Percentiles rank a stretch among this genome's conserved stretches.
These are phyloP conservation scores for Polymixis lichenea DNA, from an alignment of 2,888 invertebrate genomes.

Conservation along the genomic window DNA sequence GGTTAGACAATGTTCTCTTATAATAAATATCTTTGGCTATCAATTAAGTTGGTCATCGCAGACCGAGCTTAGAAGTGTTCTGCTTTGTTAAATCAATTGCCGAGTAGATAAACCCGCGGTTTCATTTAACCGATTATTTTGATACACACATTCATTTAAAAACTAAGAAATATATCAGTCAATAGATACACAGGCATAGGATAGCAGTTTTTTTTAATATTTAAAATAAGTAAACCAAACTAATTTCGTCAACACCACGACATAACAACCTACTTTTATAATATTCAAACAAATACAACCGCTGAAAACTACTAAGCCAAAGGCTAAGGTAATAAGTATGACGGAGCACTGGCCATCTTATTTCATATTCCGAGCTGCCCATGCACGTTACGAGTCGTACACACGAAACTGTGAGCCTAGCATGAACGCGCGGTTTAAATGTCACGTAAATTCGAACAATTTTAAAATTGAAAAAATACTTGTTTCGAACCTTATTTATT, in stretches of 20 bases:
- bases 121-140: too few species aligned
- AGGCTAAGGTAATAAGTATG: conserved; percentile 33
- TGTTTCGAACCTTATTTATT: background rate
- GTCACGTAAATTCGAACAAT: background rate
- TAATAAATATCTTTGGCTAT: background rate
- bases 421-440: background rate
- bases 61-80: background rate
- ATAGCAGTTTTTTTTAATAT: background rate
- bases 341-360: conserved; percentile 44
- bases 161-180: too few species aligned
- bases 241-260: background rate
- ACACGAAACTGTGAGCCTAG: conserved; percentile 48
- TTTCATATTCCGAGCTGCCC: conserved; percentile 61
- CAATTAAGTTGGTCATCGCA: background rate
- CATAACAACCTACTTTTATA: background rate
- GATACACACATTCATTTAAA: too few species aligned
- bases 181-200: background rate
- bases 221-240: background rate
- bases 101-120: background rate
- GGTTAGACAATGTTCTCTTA: background rate
- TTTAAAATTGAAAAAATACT: background rate
- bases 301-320: conserved; percentile 16
- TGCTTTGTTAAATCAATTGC: background rate
- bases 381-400: conserved; percentile 56
- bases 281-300: conserved; percentile 1